These are phyloP conservation scores for Aphelenchoides fujianensis DNA, from an alignment of 1,140 invertebrate species.

Conservation along the genomic window DNA sequence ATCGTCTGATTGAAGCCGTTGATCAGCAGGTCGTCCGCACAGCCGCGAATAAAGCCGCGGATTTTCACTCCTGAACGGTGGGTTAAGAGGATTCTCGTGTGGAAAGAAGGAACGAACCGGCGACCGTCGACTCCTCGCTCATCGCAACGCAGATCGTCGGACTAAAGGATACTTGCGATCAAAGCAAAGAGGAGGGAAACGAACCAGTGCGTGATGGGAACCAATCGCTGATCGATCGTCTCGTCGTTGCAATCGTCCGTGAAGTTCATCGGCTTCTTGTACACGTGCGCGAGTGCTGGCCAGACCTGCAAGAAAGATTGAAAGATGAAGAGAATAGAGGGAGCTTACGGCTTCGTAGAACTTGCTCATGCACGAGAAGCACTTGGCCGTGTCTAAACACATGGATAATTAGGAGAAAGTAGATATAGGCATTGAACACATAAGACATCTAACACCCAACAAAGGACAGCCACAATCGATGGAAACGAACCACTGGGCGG, in stretches of 20 bases:
- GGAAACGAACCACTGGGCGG: conserved; percentile 11
- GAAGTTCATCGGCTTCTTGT: conserved; percentile 41
- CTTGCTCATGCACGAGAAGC: conserved; percentile 45
- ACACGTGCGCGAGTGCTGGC: conserved; percentile 39
- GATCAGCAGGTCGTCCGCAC: conserved; percentile 41
- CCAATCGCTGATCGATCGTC: conserved; percentile 17
- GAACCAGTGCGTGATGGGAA: conserved; percentile 25
- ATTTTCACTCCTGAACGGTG: conserved; percentile 36
- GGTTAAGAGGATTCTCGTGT: no score
- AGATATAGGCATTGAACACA: neutral
- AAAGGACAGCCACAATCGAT: neutral
- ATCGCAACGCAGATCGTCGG: conserved; percentile 43
- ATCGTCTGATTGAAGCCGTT: conserved; percentile 47
- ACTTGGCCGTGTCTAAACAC: conserved; percentile 44
- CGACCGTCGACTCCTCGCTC: conserved; percentile 41
- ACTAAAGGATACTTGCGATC: no score
- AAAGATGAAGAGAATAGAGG: neutral
- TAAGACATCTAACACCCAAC: no score
- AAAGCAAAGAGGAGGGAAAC: neutral
- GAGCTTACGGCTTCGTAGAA: conserved; percentile 40
- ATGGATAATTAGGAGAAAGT: conserved; percentile 3
- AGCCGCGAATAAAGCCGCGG: conserved; percentile 46
- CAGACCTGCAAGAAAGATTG: conserved; percentile 24
- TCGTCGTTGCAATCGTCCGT: conserved; percentile 44
- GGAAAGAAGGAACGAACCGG: conserved; percentile 21